Conservation (phyloP, 2,888 invertebrate genomes). For the Platerodrilus igneus region DNA sequence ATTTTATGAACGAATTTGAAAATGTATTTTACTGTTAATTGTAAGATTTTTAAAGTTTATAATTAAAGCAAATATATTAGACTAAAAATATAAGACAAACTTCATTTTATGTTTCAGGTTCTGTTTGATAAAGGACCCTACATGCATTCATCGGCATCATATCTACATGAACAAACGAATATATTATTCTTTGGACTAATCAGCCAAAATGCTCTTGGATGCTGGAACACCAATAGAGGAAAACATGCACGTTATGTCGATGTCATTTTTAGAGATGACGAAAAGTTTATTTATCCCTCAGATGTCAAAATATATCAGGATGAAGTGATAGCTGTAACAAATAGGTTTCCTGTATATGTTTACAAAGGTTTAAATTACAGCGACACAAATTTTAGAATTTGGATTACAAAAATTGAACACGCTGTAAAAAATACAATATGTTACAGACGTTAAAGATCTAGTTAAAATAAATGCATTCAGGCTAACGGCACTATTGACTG, state of each 20-base stretch:
- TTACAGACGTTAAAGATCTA: too few relatives aligned
- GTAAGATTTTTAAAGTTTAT: too few relatives aligned
- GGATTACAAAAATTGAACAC: slow-evolving; percentile 46
- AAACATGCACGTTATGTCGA: slow-evolving; percentile 48
- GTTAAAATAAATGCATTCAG: too few relatives aligned
- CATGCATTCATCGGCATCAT: slow-evolving; percentile 67
- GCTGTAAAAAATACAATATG: slow-evolving; percentile 49
- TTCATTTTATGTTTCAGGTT: slow-evolving; percentile 44
- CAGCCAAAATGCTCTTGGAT: slow-evolving; percentile 66
- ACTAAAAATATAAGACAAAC: too few relatives aligned
- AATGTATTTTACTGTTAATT: too few relatives aligned
- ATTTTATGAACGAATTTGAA: too few relatives aligned
- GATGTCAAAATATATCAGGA: slow-evolving; percentile 60
- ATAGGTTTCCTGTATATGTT: slow-evolving; percentile 62
- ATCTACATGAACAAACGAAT: slow-evolving; percentile 56
- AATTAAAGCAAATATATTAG: too few relatives aligned
- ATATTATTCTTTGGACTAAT: slow-evolving; percentile 68
- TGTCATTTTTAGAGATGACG: slow-evolving; percentile 56
- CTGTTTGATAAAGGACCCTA: slow-evolving; percentile 62
- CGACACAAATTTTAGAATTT: slow-evolving; percentile 61
- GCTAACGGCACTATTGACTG: too few relatives aligned
- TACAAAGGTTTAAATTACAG: slow-evolving; percentile 58
- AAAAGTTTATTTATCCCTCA: slow-evolving; percentile 66
- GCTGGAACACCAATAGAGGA: slow-evolving; percentile 62
- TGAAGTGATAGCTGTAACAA: slow-evolving; percentile 64